Evolutionary conservation across 1,140 invertebrate species (phyloP), one percentile per base, ranked within the genome.

Genomic region (Eupeodes corollae): DNA sequence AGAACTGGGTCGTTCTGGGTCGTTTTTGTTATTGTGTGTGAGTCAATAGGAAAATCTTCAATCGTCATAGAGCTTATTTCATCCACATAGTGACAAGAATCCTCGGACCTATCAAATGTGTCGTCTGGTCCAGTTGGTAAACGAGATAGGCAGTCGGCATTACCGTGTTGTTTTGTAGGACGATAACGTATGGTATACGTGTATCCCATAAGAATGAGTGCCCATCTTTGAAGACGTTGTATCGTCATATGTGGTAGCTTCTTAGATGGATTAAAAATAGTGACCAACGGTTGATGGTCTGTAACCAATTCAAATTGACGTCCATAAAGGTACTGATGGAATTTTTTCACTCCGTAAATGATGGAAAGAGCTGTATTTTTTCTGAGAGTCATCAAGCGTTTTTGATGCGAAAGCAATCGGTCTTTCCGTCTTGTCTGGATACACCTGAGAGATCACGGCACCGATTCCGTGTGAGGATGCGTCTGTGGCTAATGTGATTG

Each of bases 201-300:
- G n/a, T n/a, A n/a, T n/a, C n/a, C n/a, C n/a, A n/a, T n/a, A n/a
- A n/a, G n/a, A 21, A 43, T 47, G 18, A 47, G 49, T 21, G 40
- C 43, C 44, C 47, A 47, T 10, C 47, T 26, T 32, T 51, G 45
- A 15, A 51, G 30, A 21, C 48, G 30, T n/a, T 44, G 40, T 12
- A 19, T 44, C 14, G 42, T 51, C 40, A 42, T 46, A 6, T 31
- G 18, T 40, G 50, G 41, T n/a, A 47, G 42, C 18, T 42, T 37
- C n/a, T n/a, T n/a, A n/a, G n/a, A n/a, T n/a, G n/a, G n/a, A n/a
- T n/a, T n/a, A n/a, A n/a, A n/a, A n/a, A 26, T 51, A 58, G 54
- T 58, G 30, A 30, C 32, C 32, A 74, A 52, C 3, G 73, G 71
- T 35, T 70, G 67, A 47, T 75, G 70, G 50, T 77, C 72, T 5